Conservation (phyloP, 2,888 invertebrate species). For the Xestia sexstrigata region DNA sequence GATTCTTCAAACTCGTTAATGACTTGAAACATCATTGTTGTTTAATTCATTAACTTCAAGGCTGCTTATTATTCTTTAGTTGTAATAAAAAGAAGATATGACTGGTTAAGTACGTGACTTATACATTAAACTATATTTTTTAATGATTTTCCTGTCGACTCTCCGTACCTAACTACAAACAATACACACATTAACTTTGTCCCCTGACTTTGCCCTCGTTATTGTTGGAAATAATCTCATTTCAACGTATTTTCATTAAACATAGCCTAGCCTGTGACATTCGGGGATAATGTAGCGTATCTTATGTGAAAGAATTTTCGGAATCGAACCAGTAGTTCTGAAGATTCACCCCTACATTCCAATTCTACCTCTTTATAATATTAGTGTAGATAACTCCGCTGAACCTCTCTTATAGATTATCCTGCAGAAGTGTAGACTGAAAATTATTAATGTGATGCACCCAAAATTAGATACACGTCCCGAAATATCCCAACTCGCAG, state of each 20-base stretch:
- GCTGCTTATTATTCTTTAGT: slow-evolving; percentile 32
- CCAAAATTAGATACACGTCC: slow-evolving; percentile 60
- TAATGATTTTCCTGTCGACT: slow-evolving; percentile 38
- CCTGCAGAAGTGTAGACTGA: slow-evolving; percentile 33
- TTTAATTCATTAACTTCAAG: slow-evolving; percentile 38
- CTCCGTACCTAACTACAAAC: not conserved
- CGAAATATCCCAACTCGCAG: slow-evolving; percentile 56
- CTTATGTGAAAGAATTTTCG: not conserved
- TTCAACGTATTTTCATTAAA: not conserved
- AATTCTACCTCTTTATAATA: not conserved
- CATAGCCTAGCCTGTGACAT: not conserved
- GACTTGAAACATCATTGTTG: slow-evolving; percentile 40
- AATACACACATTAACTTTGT: not conserved
- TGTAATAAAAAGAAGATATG: slow-evolving; percentile 23
- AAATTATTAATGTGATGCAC: slow-evolving; percentile 62
- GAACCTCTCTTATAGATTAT: slow-evolving; percentile 30
- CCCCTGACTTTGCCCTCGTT: not conserved
- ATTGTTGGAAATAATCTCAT: not conserved
- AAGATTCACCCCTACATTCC: not conserved
- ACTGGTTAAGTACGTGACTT: slow-evolving; percentile 43
- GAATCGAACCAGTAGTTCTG: not conserved
- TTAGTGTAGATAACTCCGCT: slow-evolving; percentile 9
- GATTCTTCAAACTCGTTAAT: slow-evolving; percentile 14
- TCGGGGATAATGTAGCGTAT: not conserved
- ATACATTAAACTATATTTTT: slow-evolving; percentile 26